These are phyloP conservation scores for Naja naja DNA, from an alignment of 2,113 vertebrate genomes.

Conservation along the genomic window DNA sequence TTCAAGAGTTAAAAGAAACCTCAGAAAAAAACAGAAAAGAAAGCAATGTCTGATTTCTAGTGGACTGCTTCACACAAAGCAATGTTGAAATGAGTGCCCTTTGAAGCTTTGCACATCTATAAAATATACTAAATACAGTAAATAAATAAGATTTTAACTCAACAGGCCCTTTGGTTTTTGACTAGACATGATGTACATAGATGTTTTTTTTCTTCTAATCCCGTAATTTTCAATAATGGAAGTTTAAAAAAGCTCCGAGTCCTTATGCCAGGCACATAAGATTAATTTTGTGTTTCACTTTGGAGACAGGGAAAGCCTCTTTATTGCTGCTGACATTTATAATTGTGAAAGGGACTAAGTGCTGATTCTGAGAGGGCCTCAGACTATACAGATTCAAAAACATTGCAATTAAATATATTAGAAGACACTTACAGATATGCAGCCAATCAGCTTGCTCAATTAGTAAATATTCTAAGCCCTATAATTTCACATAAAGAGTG, in stretches of 20 bases:
- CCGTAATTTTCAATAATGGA: conserved; percentile 16
- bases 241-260: background rate
- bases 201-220: background rate
- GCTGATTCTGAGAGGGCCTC: conserved; percentile 7
- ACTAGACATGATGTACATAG: background rate
- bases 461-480: background rate
- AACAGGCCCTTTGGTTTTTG: background rate
- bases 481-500: conserved; percentile 6
- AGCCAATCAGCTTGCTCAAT: conserved; percentile 11
- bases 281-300: background rate
- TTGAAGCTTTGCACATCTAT: background rate
- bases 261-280: background rate
- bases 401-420: conserved; percentile 15
- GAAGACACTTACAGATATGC: conserved; percentile 25
- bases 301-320: background rate
- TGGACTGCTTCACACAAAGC: background rate
- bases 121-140: background rate
- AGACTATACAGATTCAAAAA: conserved; percentile 13
- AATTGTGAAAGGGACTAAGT: conserved; percentile 21
- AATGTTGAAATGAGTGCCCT: background rate
- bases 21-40: background rate
- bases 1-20: background rate
- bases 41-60: background rate
- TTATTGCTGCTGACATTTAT: conserved; percentile 3
- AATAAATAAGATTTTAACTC: conserved; percentile 1